Conservation (phyloP, 2,797 vertebrate species). For the Amblyraja radiata region DNA sequence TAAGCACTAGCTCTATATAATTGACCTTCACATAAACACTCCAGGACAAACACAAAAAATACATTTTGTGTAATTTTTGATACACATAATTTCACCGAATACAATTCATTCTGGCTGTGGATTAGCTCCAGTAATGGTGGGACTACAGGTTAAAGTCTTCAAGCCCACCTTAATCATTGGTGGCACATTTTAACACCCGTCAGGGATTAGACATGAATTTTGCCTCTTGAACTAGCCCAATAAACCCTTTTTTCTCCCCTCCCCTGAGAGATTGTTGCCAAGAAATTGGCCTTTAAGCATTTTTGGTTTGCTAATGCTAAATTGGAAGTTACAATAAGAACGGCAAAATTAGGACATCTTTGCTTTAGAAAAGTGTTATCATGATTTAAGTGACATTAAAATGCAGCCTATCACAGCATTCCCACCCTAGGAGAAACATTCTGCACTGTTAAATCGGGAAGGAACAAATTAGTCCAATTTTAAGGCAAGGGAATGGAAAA, state of each 20-base stretch:
- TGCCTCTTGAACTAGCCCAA: not conserved
- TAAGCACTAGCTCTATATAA: not conserved
- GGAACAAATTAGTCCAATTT: too few relatives aligned
- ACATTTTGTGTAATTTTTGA: not conserved
- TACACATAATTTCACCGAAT: not conserved
- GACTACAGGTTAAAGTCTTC: not conserved
- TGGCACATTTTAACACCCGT: not conserved
- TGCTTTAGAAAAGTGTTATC: too few relatives aligned
- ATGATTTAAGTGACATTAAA: too few relatives aligned
- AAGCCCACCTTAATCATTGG: not conserved
- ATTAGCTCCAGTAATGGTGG: not conserved
- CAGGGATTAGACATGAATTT: not conserved
- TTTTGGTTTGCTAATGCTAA: too few relatives aligned
- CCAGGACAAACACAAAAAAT: not conserved
- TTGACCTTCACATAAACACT: not conserved
- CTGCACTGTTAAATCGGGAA: too few relatives aligned
- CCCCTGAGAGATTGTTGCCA: not conserved
- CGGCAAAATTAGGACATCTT: too few relatives aligned
- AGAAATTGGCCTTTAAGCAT: too few relatives aligned
- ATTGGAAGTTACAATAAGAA: too few relatives aligned
- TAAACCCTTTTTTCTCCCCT: not conserved
- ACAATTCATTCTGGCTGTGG: not conserved
- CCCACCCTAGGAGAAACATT: too few relatives aligned
- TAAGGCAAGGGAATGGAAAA: too few relatives aligned
- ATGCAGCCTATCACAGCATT: too few relatives aligned